A percentile compares a stretch with the other conserved stretches of the same genome.
Conservation (phyloP, 2,797 vertebrate genomes). For the Rhabdomys pumilio region DNA sequence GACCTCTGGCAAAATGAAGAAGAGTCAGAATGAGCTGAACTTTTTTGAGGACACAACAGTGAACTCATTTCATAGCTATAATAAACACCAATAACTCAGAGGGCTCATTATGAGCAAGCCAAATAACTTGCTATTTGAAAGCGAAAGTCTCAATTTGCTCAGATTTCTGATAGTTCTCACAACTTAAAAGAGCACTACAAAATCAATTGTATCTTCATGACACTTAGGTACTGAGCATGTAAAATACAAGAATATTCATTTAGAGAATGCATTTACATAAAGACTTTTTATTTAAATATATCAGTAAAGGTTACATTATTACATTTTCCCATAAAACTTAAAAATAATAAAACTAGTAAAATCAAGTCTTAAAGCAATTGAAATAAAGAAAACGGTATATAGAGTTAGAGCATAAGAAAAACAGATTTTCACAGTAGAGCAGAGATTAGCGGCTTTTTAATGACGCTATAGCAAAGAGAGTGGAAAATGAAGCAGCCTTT, state of each 20-base stretch:
- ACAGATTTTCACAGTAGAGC: not conserved
- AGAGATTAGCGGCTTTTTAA: not conserved
- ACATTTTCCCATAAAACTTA: constrained; percentile 34
- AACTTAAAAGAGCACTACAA: not conserved
- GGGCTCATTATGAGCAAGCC: not conserved
- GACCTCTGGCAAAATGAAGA: not conserved
- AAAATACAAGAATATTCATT: constrained; percentile 6
- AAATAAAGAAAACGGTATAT: not conserved
- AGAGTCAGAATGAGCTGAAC: not conserved
- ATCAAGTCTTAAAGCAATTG: not conserved
- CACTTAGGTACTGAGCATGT: not conserved
- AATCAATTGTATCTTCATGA: not conserved
- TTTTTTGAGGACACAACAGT: not conserved
- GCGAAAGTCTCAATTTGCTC: not conserved
- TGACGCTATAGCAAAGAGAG: not conserved
- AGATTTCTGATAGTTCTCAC: not conserved
- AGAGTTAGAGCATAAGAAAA: not conserved
- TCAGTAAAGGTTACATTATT: not conserved
- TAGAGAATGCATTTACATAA: not conserved
- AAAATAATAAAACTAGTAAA: constrained; percentile 38
- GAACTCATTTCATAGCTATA: not conserved
- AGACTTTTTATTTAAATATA: not conserved
- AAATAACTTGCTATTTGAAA: constrained; percentile 4
- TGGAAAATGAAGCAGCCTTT: not conserved
- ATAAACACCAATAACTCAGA: not conserved